These are phyloP conservation scores for Drosophila rubida DNA, from an alignment of 2,888 invertebrate species.

Conservation along the genomic window DNA sequence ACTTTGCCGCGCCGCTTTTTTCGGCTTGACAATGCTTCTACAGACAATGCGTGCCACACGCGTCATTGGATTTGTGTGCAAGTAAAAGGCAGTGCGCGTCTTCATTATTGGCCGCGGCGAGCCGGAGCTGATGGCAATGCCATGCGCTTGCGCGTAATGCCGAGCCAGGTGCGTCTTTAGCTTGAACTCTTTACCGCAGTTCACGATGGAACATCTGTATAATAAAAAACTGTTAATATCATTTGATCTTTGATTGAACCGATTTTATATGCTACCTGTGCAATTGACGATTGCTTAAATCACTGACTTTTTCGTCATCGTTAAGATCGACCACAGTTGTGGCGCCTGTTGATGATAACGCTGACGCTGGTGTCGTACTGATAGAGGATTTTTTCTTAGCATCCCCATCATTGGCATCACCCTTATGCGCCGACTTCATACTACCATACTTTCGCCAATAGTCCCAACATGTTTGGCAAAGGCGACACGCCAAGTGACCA, in stretches of 20 bases:
- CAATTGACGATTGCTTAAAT: constrained; percentile 84
- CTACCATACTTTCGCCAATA: constrained; percentile 99
- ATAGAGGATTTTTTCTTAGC: constrained; percentile 83
- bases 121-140: constrained; percentile 89
- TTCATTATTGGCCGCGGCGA: constrained; percentile 98
- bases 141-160: constrained; percentile 96
- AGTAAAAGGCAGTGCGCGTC: constrained; percentile 97
- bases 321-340: constrained; percentile 74
- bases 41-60: constrained; percentile 95
- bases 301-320: constrained; percentile 86
- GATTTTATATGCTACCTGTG: constrained; percentile 75
- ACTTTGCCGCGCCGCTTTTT: constrained; percentile 95
- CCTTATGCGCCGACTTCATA: constrained; percentile 88
- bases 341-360: constrained; percentile 44
- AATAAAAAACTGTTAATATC: not conserved
- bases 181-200: constrained; percentile 98
- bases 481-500: constrained; percentile 94
- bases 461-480: constrained; percentile 97
- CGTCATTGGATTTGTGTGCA: constrained; percentile 95
- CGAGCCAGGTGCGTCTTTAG: constrained; percentile 96
- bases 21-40: constrained; percentile 91
- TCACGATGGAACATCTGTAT: constrained; percentile 94
- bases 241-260: not conserved
- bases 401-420: constrained; percentile 86
- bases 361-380: constrained; percentile 41